These are phyloP conservation scores for Chlorodrepanis virens DNA, from an alignment of 2,113 vertebrate genomes.

Conservation along the genomic window DNA sequence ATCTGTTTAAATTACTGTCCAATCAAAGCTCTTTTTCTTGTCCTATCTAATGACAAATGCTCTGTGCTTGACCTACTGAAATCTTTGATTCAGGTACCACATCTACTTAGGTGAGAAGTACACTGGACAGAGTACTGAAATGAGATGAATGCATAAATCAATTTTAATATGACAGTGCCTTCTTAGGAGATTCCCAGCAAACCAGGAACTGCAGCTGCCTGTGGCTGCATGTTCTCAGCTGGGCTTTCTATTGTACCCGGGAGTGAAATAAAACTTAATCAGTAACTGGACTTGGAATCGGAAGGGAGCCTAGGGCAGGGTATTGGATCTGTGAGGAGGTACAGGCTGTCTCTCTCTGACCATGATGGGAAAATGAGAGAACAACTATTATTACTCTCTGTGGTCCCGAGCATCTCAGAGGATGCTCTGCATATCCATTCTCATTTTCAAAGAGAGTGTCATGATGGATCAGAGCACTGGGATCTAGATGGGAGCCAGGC, in stretches of 20 bases:
- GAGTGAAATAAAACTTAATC: neutral
- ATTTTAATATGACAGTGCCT: neutral
- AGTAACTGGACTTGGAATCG: accelerated
- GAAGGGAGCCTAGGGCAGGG: neutral
- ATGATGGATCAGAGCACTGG: neutral
- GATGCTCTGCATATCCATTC: neutral
- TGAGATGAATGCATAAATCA: neutral
- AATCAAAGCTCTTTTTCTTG: neutral
- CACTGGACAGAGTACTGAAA: neutral
- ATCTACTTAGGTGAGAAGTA: neutral
- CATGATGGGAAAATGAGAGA: neutral
- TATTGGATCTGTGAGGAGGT: neutral
- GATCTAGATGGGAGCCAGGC: constrained; percentile 31
- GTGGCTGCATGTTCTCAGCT: neutral
- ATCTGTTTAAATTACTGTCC: neutral
- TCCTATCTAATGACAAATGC: neutral
- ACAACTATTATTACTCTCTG: neutral
- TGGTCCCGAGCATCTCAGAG: neutral
- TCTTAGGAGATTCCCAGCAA: neutral
- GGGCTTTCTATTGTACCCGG: neutral
- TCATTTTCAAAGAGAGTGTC: constrained; percentile 17
- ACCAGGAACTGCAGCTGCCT: neutral
- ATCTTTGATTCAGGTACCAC: neutral
- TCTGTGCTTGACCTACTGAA: neutral
- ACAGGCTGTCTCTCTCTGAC: neutral